Evolutionary conservation across 2,888 invertebrate genomes (phyloP).

Genomic region (Tuberolachnus salignus): DNA sequence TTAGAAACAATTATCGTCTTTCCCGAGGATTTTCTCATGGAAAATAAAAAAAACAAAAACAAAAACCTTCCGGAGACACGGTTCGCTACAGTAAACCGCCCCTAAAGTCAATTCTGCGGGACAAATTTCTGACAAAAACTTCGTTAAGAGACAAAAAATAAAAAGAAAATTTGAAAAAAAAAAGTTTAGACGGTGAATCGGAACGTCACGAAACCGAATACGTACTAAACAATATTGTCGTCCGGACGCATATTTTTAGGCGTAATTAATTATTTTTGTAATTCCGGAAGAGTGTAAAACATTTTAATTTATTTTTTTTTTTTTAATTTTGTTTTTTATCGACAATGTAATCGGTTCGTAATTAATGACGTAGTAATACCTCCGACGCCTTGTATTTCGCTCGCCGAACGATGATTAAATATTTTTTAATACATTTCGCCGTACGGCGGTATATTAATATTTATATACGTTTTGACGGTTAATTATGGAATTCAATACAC

Average conservation of each 20-base stretch:
- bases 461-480: conserved; percentile 7
- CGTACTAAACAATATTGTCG: too few relatives aligned
- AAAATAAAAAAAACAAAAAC: too few relatives aligned
- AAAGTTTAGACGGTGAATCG: too few relatives aligned
- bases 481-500: not conserved
- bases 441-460: not conserved
- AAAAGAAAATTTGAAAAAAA: too few relatives aligned
- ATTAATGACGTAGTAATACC: conserved; percentile 8
- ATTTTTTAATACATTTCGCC: not conserved
- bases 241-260: not conserved
- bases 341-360: not conserved
- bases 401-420: conserved; percentile 1
- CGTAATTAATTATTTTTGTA: too few relatives aligned
- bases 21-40: too few relatives aligned
- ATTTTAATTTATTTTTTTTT: not conserved
- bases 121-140: too few relatives aligned
- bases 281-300: not conserved
- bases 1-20: too few relatives aligned
- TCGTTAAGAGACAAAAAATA: too few relatives aligned
- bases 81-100: too few relatives aligned
- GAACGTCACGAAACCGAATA: not conserved
- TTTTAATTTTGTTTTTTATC: not conserved
- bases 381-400: not conserved
- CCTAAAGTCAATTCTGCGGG: too few relatives aligned
- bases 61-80: too few relatives aligned